Evolutionary conservation across 2,797 vertebrate genomes (phyloP), one percentile per base, ranked within the genome.

Genomic region (Percopsis omiscomaycus): DNA sequence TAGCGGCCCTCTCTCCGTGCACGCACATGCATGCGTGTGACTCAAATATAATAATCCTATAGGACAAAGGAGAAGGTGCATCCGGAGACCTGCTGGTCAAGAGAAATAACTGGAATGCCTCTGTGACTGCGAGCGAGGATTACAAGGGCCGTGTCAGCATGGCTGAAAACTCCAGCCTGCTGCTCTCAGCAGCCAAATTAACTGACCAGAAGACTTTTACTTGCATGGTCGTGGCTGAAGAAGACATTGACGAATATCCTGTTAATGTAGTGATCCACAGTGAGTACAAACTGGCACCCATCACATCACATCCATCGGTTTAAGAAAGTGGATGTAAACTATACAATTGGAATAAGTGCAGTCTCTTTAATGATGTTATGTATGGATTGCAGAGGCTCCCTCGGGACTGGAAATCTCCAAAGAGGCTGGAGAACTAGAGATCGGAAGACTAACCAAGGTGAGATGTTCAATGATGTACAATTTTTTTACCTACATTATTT

Each of bases 381-480:
- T 65, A 22, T 76, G 32, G 71, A 14, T 73, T 70, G 37, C 89
- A 99, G 98, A 98, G 84, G 85, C 77, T 67, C 95, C 98, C 2
- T 90, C 90, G 59, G 84, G 73, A 71, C 92, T 95, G 79, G 91
- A 93, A 85, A 94, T 99, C 85, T 71, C 89, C 77, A 90, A 88
- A 67, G 91, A 89, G 83, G 92, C 93, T 15, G 75, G 77, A 27
- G 93, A 93, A 76, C 87, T 99, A 11, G 94, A 96, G 90, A 96
- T 95, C 64, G 93, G 95, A 76, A 94, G 95, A 85, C 89, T 91
- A 64, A 94, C 93, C 71, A 92, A 84, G 94, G 98, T 99, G 90
- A 85, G 92, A 76, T 72, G 85, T 84, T 79, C 71, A 47, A 74
- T 80, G 69, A 82, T 78, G 75, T 85, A 72, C 72, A 62, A 80